phyloP scores from a whole-genome alignment of 2,888 invertebrate genomes.

The Lepetodrilus schrolli region DNA sequence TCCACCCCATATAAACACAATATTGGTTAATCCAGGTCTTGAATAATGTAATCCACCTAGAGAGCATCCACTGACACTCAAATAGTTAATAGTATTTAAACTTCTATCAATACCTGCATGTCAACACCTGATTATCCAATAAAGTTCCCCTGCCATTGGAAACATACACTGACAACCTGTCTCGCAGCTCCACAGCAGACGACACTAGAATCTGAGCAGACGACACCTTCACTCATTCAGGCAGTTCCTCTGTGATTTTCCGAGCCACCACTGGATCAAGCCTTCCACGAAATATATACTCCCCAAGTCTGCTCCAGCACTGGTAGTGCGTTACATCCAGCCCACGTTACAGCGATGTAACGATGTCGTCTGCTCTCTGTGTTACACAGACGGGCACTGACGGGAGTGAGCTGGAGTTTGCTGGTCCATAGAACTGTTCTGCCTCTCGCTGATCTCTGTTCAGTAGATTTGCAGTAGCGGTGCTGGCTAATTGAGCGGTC shows the following conservation, averaged over 20 bases:
- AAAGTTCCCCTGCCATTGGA: neutral
- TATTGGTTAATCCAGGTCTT: too few species aligned
- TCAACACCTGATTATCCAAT: neutral
- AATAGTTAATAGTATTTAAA: too few species aligned
- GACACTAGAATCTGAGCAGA: constrained; percentile 18
- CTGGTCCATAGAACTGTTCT: neutral
- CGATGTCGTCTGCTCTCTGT: neutral
- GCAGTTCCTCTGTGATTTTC: too few species aligned
- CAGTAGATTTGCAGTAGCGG: constrained; percentile 20
- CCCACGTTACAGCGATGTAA: constrained; percentile 13
- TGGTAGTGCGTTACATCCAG: too few species aligned
- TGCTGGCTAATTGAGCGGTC: constrained; percentile 14
- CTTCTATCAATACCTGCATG: neutral
- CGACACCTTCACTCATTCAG: constrained; percentile 7
- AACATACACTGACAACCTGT: neutral
- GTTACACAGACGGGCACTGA: neutral
- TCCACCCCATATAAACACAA: too few species aligned
- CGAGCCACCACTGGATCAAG: too few species aligned
- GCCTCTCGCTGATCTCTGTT: constrained; percentile 17
- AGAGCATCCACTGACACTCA: too few species aligned
- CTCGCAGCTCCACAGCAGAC: constrained; percentile 9
- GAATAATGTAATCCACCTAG: too few species aligned
- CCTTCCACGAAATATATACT: too few species aligned
- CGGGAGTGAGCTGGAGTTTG: neutral
- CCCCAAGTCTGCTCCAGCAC: neutral